Percentiles rank a stretch among this genome's conserved stretches.
These are phyloP conservation scores for Andrena minutula DNA, from an alignment of 2,888 invertebrate genomes.

Conservation along the genomic window DNA sequence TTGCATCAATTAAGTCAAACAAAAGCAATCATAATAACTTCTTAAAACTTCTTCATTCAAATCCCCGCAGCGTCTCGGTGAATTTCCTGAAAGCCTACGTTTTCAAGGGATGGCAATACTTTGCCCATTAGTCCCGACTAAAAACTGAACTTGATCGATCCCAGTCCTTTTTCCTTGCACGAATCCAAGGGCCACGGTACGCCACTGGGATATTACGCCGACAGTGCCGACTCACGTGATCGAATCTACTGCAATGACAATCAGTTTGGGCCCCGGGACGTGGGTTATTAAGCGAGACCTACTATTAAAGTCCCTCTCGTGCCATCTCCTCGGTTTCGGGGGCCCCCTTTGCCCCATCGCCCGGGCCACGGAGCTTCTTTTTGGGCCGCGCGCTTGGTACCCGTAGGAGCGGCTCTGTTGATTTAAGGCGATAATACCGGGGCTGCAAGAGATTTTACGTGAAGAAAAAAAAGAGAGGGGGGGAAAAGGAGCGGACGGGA, in stretches of 20 bases:
- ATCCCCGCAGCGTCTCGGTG: too few relatives aligned
- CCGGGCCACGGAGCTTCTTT: constrained; percentile 36
- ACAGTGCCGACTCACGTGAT: constrained; percentile 77
- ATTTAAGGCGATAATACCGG: constrained; percentile 83
- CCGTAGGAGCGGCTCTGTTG: constrained; percentile 80
- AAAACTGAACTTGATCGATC: neutral
- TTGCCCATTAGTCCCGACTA: neutral
- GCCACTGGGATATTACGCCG: constrained; percentile 52
- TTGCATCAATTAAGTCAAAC: too few relatives aligned
- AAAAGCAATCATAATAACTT: too few relatives aligned
- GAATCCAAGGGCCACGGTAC: constrained; percentile 9
- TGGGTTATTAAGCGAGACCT: constrained; percentile 83
- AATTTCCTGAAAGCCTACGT: neutral
- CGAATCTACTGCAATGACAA: constrained; percentile 83
- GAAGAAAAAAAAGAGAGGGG: constrained; percentile 62
- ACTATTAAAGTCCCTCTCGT: constrained; percentile 80
- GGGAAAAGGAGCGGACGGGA: constrained; percentile 29
- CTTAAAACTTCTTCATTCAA: too few relatives aligned
- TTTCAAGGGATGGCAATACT: neutral
- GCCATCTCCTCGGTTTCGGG: constrained; percentile 43
- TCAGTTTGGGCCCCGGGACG: constrained; percentile 79
- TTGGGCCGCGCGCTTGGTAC: constrained; percentile 51
- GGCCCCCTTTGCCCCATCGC: constrained; percentile 25
- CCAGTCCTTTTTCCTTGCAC: neutral
- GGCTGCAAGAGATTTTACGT: constrained; percentile 78